phyloP scores from a whole-genome alignment of 2,888 invertebrate genomes.

The Mellilla xanthometata region DNA sequence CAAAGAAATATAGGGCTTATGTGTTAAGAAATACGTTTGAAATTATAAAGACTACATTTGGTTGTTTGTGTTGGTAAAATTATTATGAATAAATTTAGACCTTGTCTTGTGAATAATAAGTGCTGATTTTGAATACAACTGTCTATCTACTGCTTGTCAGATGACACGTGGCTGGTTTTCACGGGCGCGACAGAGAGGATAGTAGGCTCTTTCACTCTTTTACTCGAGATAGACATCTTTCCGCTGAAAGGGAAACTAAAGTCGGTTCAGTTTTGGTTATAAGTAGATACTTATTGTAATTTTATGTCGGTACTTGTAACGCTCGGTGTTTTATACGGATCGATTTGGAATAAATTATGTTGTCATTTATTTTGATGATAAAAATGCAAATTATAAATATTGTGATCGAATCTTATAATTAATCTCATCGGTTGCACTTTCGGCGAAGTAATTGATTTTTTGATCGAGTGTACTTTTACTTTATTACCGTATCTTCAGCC shows the following conservation, averaged over 20 bases:
- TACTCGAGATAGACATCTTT: constrained; percentile 67
- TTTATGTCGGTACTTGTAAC: constrained; percentile 27
- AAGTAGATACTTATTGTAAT: constrained; percentile 32
- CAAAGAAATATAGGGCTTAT: constrained; percentile 41
- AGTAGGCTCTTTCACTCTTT: constrained; percentile 50
- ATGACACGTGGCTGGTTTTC: constrained; percentile 70
- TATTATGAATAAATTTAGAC: constrained; percentile 50
- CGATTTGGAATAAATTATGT: neutral
- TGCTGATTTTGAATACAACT: constrained; percentile 55
- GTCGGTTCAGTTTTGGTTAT: constrained; percentile 54
- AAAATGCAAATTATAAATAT: neutral
- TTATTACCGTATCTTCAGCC: no score
- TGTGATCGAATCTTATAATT: neutral
- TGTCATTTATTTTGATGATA: neutral
- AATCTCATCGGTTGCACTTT: neutral
- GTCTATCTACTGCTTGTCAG: constrained; percentile 59
- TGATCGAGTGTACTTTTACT: neutral
- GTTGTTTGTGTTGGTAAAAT: constrained; percentile 20
- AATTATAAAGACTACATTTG: constrained; percentile 33
- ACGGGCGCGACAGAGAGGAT: constrained; percentile 52
- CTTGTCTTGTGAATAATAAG: constrained; percentile 55
- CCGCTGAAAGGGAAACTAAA: constrained; percentile 68
- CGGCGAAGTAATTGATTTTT: neutral
- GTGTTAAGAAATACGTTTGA: constrained; percentile 35
- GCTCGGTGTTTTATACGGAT: neutral